Percentiles rank a stretch among this genome's conserved stretches.
phyloP scores from a whole-genome alignment of 2,797 vertebrate species.

The Neosalanx taihuensis region DNA sequence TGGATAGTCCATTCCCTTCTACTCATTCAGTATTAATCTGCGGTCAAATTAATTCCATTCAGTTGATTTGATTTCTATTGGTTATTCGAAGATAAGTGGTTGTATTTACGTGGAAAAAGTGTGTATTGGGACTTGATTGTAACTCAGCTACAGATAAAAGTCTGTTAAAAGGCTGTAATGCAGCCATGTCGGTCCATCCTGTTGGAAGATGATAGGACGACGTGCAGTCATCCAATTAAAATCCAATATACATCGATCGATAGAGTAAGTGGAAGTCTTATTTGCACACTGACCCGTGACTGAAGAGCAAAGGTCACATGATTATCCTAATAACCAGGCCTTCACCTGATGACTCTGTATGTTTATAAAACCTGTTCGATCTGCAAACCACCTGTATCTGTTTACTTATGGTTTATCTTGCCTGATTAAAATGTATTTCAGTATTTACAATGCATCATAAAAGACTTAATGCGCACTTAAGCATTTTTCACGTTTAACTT shows the following conservation, averaged over 20 bases:
- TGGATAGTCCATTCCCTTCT: too few species aligned
- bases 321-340: neutral
- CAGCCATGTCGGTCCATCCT: neutral
- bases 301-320: too few species aligned
- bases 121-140: neutral
- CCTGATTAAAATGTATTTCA: neutral
- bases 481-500: neutral
- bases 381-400: neutral
- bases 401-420: neutral
- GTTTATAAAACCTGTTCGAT: neutral
- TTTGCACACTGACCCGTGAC: too few species aligned
- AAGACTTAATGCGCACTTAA: too few species aligned
- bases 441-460: too few species aligned
- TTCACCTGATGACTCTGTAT: too few species aligned
- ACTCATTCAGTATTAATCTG: too few species aligned
- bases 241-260: neutral
- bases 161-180: constrained; percentile 10
- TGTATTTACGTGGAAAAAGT: neutral
- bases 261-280: neutral
- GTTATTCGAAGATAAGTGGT: neutral
- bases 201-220: neutral
- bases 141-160: neutral
- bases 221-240: neutral
- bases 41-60: neutral
- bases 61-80: neutral